Conservation (phyloP, 2,797 vertebrate species). For the Perodicticus potto region DNA sequence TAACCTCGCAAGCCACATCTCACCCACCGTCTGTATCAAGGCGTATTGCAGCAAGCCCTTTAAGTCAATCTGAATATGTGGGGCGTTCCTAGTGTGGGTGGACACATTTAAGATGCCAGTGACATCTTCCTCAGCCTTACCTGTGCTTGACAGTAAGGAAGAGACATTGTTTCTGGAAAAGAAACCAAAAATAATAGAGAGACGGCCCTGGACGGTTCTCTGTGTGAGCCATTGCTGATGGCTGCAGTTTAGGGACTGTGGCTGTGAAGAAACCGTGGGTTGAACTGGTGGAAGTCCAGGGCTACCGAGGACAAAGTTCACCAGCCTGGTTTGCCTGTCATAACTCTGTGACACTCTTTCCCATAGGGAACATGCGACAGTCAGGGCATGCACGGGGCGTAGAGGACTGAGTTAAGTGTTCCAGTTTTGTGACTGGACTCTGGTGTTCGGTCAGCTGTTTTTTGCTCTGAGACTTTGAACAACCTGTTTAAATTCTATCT, state of each 20-base stretch:
- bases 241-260: background rate
- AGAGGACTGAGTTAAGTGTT: background rate
- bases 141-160: conserved; percentile 10
- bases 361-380: background rate
- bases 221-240: background rate
- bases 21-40: conserved; percentile 66
- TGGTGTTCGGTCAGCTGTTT: background rate
- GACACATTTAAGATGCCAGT: background rate
- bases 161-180: background rate
- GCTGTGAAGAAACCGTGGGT: background rate
- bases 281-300: background rate
- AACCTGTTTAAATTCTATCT: background rate
- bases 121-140: background rate
- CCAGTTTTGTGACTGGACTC: background rate
- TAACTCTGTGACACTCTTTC: background rate
- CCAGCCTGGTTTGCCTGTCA: background rate
- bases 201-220: background rate
- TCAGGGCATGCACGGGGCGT: background rate
- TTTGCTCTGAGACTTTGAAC: background rate
- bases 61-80: background rate
- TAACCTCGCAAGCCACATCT: conserved; percentile 61
- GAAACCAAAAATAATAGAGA: background rate
- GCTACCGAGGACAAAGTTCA: background rate
- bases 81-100: background rate
- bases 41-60: background rate